Evolutionary conservation across 2,113 vertebrate species (phyloP).

Genomic region (Thomomys bottae): DNA sequence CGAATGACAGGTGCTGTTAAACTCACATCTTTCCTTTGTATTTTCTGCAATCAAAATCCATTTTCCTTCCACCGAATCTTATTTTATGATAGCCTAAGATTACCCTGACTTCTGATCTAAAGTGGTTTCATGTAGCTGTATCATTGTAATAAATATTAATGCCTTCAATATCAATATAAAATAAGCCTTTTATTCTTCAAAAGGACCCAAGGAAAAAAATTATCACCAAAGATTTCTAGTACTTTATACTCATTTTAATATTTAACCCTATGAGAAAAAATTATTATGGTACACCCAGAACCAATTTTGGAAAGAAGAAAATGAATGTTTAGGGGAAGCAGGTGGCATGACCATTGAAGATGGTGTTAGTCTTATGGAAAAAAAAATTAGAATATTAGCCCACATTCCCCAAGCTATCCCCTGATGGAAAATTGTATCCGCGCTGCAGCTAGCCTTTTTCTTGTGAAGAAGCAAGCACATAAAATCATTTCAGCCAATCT

Average conservation of each 20-base stretch:
- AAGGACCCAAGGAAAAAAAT: background rate
- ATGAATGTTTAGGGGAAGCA: background rate
- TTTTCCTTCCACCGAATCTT: constrained; percentile 18
- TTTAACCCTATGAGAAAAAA: background rate
- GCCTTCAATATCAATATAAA: background rate
- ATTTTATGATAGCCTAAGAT: constrained; percentile 29
- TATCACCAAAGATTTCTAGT: background rate
- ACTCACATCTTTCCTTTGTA: background rate
- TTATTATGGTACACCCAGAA: background rate
- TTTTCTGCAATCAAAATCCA: background rate
- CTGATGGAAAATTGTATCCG: background rate
- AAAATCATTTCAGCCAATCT: background rate
- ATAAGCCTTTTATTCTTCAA: constrained; percentile 39
- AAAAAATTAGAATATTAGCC: background rate
- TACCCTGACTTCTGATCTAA: constrained; percentile 47
- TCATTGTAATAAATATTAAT: constrained; percentile 48
- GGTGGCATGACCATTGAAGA: background rate
- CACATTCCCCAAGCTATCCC: background rate
- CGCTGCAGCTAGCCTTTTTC: background rate
- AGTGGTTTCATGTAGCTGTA: background rate
- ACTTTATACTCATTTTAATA: background rate
- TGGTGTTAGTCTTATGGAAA: background rate
- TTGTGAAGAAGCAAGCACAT: background rate
- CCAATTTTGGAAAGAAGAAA: background rate
- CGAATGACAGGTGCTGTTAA: background rate